A percentile compares a stretch with the other conserved stretches of the same genome.
Conservation (phyloP, 2,888 invertebrate species). For the Cerceris ruficornis region DNA sequence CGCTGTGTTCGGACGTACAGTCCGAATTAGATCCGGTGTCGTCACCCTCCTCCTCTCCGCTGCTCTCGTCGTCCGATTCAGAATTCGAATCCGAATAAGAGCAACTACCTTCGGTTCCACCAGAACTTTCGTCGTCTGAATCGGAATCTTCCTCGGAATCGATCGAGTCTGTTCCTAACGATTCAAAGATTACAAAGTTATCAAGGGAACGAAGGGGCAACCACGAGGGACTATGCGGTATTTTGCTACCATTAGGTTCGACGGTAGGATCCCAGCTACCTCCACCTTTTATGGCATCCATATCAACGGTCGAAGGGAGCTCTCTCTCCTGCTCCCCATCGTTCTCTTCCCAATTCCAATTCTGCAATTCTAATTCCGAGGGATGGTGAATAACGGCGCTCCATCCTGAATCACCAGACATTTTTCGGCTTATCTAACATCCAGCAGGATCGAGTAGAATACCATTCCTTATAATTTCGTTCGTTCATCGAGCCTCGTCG, state of each 20-base stretch:
- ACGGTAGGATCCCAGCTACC: slow-evolving; percentile 80
- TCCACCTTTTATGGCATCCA: slow-evolving; percentile 85
- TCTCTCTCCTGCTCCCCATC: slow-evolving; percentile 85
- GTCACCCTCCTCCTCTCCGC: slow-evolving; percentile 72
- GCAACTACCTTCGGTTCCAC: slow-evolving; percentile 79
- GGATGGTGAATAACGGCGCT: slow-evolving; percentile 84
- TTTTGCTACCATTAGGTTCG: slow-evolving; percentile 74
- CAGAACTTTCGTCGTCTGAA: slow-evolving; percentile 81
- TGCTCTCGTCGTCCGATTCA: slow-evolving; percentile 80
- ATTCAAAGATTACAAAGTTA: neutral
- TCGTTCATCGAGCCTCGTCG: slow-evolving; percentile 42
- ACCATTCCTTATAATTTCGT: slow-evolving; percentile 72
- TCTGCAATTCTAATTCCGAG: slow-evolving; percentile 81
- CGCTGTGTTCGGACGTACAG: slow-evolving; percentile 82
- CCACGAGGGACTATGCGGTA: neutral
- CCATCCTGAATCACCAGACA: slow-evolving; percentile 83
- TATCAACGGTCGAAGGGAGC: slow-evolving; percentile 86
- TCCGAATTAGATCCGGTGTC: slow-evolving; percentile 82
- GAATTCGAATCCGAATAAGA: slow-evolving; percentile 81
- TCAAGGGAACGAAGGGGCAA: too few relatives aligned
- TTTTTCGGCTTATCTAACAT: slow-evolving; percentile 77
- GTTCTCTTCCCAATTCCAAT: slow-evolving; percentile 81
- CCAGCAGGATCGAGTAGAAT: slow-evolving; percentile 68
- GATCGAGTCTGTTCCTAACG: slow-evolving; percentile 77
- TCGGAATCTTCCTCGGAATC: slow-evolving; percentile 82